These are phyloP conservation scores for Orthosia gracilis DNA, from an alignment of 2,888 invertebrate genomes.

Conservation along the genomic window DNA sequence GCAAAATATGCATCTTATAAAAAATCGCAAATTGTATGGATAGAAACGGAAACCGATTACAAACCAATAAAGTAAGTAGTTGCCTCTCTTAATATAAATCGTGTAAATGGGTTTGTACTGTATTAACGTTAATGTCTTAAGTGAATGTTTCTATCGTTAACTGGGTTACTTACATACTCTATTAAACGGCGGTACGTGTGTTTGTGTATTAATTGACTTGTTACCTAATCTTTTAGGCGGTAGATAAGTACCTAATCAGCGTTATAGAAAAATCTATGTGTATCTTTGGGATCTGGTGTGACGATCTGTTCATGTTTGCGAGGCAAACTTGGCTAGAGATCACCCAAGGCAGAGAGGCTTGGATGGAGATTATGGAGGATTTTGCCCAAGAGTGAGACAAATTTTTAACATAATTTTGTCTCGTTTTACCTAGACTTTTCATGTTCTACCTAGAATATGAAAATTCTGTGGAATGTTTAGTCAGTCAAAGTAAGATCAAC, in stretches of 20 bases:
- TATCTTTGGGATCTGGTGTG: background rate
- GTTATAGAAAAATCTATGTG: background rate
- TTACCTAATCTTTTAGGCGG: background rate
- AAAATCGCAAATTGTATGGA: too few species aligned
- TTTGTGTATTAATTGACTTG: slow-evolving; percentile 2
- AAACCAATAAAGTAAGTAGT: slow-evolving; percentile 4
- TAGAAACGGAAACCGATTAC: background rate
- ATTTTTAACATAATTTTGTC: too few species aligned
- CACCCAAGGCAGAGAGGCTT: too few species aligned
- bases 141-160: slow-evolving; percentile 26
- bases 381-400: background rate
- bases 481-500: too few species aligned
- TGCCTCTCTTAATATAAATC: slow-evolving; percentile 17
- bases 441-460: too few species aligned
- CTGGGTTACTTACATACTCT: slow-evolving; percentile 13
- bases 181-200: background rate
- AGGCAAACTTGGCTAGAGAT: too few species aligned
- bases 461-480: too few species aligned
- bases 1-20: too few species aligned
- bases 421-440: too few species aligned
- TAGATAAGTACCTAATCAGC: background rate
- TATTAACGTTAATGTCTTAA: slow-evolving; percentile 4
- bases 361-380: too few species aligned
- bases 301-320: too few species aligned
- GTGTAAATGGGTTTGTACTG: slow-evolving; percentile 16